Evolutionary conservation across 2,113 vertebrate species (phyloP), one percentile per base, ranked within the genome.

Genomic region (Oreotrochilus melanogaster): DNA sequence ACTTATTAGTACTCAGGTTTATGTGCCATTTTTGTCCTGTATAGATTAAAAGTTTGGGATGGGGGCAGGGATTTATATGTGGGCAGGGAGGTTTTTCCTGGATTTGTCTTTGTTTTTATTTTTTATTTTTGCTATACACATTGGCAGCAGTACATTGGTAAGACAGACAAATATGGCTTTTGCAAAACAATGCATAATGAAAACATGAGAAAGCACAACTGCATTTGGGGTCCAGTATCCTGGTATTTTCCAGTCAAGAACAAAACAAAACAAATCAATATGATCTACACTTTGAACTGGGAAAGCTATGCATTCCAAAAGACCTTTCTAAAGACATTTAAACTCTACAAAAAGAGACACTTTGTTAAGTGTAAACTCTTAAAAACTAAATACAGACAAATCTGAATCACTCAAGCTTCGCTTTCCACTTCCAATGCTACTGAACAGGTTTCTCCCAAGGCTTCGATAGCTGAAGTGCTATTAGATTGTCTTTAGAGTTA

Each of bases 1-100:
- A 98, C 96, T 98, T 98, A 98, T 79, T 95, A 95, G 92, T 97
- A 96, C 93, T 96, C 92, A 95, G 82, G 88, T 97, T 97, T 97
- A 96, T 96, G 97, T 96, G 96, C 96, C 93, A 78, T 87, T 97
- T 97, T 97, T 92, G 95, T 97, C 96, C 95, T 96, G 94, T 87
- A 89, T 90, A 91, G 69, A 91, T 91, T 92, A 86, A 76, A 92
- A 89, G 50, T 91, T 71, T 43, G 45, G 53, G 67, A 23, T 27
- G 8, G 24, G 61, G 22, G 6, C 27, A 84, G 56, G 74, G 78
- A 88, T 10, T 70, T 48, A 37, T 22, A 42, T 31, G 61, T 23
- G 10, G 47, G 14, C n/a, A 62, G 19, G 57, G 54, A 86, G n/a
- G 50, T 54, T 86, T 90, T 69, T 75, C 58, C 62, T 62, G 60